Evolutionary conservation across 2,888 invertebrate genomes (phyloP), one percentile per base, ranked within the genome.

Genomic region (Aleiodes alternator): DNA sequence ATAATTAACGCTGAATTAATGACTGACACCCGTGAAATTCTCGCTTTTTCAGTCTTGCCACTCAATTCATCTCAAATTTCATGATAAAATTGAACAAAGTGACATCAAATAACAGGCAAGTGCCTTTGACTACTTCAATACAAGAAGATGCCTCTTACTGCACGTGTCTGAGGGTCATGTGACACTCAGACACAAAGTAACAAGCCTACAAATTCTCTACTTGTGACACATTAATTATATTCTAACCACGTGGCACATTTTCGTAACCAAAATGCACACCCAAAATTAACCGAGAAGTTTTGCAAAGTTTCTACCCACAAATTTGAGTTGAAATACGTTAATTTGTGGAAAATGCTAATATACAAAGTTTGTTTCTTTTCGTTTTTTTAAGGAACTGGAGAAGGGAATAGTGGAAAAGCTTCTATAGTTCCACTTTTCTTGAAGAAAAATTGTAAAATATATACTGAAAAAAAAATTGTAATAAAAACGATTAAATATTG

Each of bases 231-330:
- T 23, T 64, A 64, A 64, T 64, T 23, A 48, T 48, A 64, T 64
- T 64, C 64, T 43, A 48, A 48, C 64, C 64, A 64, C 64, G 64
- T 48, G 43, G 48, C 11, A 56, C 29, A 9, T 56, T 56, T 56
- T 48, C 48, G 23, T 14, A 38, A 14, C 48, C 64, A 34, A 16
- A 29, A 59, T 34, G 34, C 48, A 56, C 56, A 56, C 48, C 64
- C 9, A 16, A 16, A 34, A 64, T 48, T 16, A 38, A 43, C 43
- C 9, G 1, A 7, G 11, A 16, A 23, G 23, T 7, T 64, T 14
- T 14, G 0, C 7, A 16, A 64, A 61, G 38, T 38, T 38, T 9
- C 55, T 55, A 1, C 3, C 6, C 6, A 16, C 38, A 11, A 43
- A 43, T 3, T 43, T 16, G 3, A 4, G 14, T 11, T n/a, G 31